Evolutionary conservation across 2,888 invertebrate genomes (phyloP).

Genomic region (Erpobdella octoculata): DNA sequence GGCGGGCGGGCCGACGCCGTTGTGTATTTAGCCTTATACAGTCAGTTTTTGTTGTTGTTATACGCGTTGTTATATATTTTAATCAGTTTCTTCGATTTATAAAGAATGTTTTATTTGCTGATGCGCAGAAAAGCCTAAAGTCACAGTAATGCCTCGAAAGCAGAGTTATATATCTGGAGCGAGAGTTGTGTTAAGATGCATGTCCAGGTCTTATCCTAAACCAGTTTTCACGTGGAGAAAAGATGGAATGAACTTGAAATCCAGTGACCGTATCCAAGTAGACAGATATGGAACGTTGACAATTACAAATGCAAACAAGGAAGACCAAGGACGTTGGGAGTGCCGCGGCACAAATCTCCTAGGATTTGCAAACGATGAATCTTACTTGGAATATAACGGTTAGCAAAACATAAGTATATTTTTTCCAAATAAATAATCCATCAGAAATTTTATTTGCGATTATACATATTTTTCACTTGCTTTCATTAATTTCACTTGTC

Average conservation of each 20-base stretch:
- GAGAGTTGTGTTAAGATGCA: constrained; percentile 47
- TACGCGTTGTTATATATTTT: too few species aligned
- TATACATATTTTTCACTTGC: too few species aligned
- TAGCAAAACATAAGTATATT: too few species aligned
- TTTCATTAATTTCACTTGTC: too few species aligned
- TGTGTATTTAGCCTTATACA: not conserved
- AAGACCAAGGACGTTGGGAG: constrained; percentile 52
- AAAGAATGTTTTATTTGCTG: not conserved
- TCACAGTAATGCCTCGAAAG: constrained; percentile 40
- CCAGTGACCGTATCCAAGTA: constrained; percentile 30
- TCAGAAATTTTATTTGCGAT: too few species aligned
- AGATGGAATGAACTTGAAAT: constrained; percentile 35
- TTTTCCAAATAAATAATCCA: too few species aligned
- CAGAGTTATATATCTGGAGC: constrained; percentile 45
- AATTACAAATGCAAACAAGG: constrained; percentile 41
- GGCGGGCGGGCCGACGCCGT: constrained; percentile 50
- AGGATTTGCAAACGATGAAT: constrained; percentile 47
- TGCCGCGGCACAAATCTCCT: constrained; percentile 52
- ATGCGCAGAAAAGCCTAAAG: constrained; percentile 42
- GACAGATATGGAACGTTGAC: constrained; percentile 35
- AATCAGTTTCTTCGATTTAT: too few species aligned
- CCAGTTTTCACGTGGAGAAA: constrained; percentile 50
- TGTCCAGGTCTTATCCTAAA: constrained; percentile 51
- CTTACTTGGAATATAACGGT: constrained; percentile 50
- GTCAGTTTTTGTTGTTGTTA: not conserved